Base-by-base conservation (phyloP, 2,113 vertebrate species). In the Tragelaphus imberbis region DNA sequence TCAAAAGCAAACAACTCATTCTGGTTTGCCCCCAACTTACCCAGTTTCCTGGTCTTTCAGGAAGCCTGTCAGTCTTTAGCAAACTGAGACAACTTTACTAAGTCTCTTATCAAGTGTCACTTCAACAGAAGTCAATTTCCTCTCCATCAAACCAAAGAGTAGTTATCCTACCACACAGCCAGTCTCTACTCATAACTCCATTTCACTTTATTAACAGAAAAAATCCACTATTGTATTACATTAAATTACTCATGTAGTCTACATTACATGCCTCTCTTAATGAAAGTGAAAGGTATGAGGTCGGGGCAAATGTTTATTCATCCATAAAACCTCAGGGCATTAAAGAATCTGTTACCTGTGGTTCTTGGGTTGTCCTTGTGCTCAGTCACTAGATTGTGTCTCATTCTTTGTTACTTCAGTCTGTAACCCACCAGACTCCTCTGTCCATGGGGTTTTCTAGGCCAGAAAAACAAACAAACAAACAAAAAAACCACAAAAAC, bases 401-500 rank as follows among this genome's bases (percentile, higher is more conserved):
- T 77, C 13, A 44, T 36, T 44, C 23, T 77, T 77, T 27, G 40
- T 44, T 44, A 44, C 12, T 27, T 40, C 40, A 77, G 12, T 25
- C 23, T 44, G 28, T 77, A 77, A 25, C 1, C 71, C 71, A 44
- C 23, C 36, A 77, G 71, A 15, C 71, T 15, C 36, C 21, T 75
- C 36, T 75, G 5, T 27, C 71, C n/a, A 44, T 44, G 36, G 21
- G 71, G 21, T 44, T 75, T 75, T 75, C 36, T 36, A 44, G 11
- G 71, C 71, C 1, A 40, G 23, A 75, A 21, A 36, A 65, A 33
- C 7, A 19, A 10, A 10, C 8, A 49, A 30, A 33, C 40, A 17
- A 15, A 0, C 1, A 28, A 14, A 14, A 7, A 8, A 2, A n/a
- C n/a, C 44, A 68, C 56, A 3, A 7, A 77, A 27, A 4, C 11